Percentiles rank a stretch among this genome's conserved stretches.
phyloP scores from a whole-genome alignment of 2,888 invertebrate species.

The Hoplodrina ambigua region DNA sequence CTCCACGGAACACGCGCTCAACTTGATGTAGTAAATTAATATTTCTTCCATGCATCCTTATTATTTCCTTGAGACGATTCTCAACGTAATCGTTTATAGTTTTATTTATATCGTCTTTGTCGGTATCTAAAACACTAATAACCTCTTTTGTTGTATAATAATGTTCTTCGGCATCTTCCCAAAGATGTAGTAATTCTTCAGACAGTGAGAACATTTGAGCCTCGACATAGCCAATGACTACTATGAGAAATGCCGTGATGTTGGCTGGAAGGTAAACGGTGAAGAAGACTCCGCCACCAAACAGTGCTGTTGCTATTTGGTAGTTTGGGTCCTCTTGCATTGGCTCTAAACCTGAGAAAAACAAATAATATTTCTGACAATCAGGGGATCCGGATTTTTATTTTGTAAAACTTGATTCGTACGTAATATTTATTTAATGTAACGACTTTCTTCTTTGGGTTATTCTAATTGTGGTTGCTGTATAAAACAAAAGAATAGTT shows the following conservation, averaged over 20 bases:
- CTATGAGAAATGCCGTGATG: slow-evolving; percentile 72
- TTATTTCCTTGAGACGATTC: slow-evolving; percentile 43
- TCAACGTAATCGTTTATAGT: slow-evolving; percentile 44
- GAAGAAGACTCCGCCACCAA: slow-evolving; percentile 58
- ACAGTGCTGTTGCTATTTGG: slow-evolving; percentile 68
- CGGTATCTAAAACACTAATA: slow-evolving; percentile 14
- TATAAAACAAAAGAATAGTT: too few relatives aligned
- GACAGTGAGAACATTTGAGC: slow-evolving; percentile 76
- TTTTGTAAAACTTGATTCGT: too few relatives aligned
- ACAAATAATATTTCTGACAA: not conserved
- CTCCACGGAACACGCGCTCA: slow-evolving; percentile 67
- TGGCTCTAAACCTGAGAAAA: slow-evolving; percentile 76
- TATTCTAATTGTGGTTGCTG: too few relatives aligned
- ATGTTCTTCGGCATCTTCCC: slow-evolving; percentile 70
- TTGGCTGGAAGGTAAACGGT: slow-evolving; percentile 71
- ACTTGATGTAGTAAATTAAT: slow-evolving; percentile 64
- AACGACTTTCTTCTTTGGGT: too few relatives aligned
- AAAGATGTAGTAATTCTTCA: slow-evolving; percentile 72
- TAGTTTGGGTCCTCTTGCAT: slow-evolving; percentile 76
- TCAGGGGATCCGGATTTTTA: not conserved
- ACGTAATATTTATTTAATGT: too few relatives aligned
- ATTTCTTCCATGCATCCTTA: slow-evolving; percentile 57
- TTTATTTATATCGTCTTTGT: slow-evolving; percentile 10
- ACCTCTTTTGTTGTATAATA: slow-evolving; percentile 59
- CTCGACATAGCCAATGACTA: slow-evolving; percentile 75